phyloP scores from a whole-genome alignment of 2,888 invertebrate genomes.

The Parnassius glacialis region DNA sequence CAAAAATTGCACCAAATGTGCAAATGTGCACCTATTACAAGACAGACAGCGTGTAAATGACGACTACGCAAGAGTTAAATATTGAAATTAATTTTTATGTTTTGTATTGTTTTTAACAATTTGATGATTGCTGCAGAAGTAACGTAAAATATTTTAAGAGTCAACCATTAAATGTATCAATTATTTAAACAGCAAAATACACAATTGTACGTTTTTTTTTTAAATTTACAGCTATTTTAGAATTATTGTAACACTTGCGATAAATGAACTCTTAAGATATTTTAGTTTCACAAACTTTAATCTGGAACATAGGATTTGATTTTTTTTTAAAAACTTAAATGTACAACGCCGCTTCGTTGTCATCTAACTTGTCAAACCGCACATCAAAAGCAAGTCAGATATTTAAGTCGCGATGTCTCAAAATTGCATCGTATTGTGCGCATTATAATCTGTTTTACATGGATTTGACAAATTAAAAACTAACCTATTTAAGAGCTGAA shows the following conservation, averaged over 20 bases:
- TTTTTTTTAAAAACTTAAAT: conserved; percentile 14
- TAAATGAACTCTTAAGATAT: conserved; percentile 19
- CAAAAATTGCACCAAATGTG: conserved; percentile 6
- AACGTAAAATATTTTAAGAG: conserved; percentile 22
- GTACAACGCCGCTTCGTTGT: conserved; percentile 21
- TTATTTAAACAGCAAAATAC: background rate
- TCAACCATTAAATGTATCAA: conserved; percentile 1
- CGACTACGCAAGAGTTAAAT: conserved; percentile 17
- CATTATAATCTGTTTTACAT: background rate
- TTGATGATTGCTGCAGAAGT: background rate
- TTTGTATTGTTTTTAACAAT: conserved; percentile 7
- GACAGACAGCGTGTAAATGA: conserved; percentile 10
- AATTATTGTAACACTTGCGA: conserved; percentile 6
- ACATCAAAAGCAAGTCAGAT: conserved; percentile 5
- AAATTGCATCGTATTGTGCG: too few species aligned
- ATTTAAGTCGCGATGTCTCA: too few species aligned
- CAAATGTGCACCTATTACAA: conserved; percentile 1
- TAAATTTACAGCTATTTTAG: conserved; percentile 7
- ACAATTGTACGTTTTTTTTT: conserved; percentile 4
- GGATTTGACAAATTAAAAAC: conserved; percentile 21
- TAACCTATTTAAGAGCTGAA: conserved; percentile 17
- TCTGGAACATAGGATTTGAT: conserved; percentile 1
- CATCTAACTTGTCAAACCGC: conserved; percentile 12
- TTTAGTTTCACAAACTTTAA: conserved; percentile 13
- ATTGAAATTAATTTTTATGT: conserved; percentile 7